Percentiles rank a stretch among this genome's conserved stretches.
Conservation (phyloP, 2,888 invertebrate genomes). For the Aphelenchoides bicaudatus region DNA sequence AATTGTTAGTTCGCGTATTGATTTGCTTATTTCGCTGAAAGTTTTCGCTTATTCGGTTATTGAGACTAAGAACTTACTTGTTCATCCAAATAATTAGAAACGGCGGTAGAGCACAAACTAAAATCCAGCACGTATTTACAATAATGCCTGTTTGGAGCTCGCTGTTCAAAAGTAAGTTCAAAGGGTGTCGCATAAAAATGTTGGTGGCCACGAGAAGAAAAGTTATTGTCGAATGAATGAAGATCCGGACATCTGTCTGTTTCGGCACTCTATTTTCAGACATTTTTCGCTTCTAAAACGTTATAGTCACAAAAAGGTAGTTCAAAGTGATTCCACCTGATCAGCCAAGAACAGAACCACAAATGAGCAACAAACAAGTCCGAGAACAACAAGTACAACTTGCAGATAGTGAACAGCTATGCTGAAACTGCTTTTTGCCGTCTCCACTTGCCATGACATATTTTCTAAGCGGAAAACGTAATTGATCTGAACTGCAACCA, state of each 20-base stretch:
- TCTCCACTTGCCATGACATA: conserved; percentile 9
- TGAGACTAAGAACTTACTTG: background rate
- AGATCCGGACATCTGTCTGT: conserved; percentile 13
- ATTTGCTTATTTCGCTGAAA: conserved; percentile 2
- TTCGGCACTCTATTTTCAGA: conserved; percentile 4
- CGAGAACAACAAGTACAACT: background rate
- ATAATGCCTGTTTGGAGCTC: conserved; percentile 3
- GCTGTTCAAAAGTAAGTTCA: conserved; percentile 12
- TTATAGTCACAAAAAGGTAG: background rate
- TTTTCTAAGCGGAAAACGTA: conserved; percentile 9
- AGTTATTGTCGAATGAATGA: conserved; percentile 13
- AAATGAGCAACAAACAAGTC: conserved; percentile 8
- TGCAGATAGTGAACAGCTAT: conserved; percentile 1
- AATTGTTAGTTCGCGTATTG: conserved; percentile 11
- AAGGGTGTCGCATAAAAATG: conserved; percentile 10
- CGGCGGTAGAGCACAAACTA: conserved; percentile 7
- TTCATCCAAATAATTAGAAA: conserved; percentile 6
- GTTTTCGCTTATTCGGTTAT: background rate
- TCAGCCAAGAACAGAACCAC: conserved; percentile 6
- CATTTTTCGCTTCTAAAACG: conserved; percentile 11
- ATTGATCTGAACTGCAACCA: conserved; percentile 2
- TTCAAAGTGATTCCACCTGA: background rate
- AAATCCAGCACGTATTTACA: conserved; percentile 15
- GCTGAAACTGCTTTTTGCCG: background rate
- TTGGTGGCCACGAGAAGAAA: conserved; percentile 13